A percentile compares a stretch with the other conserved stretches of the same genome.
Conservation (phyloP, 1,140 invertebrate species). For the Halyomorpha halys region DNA sequence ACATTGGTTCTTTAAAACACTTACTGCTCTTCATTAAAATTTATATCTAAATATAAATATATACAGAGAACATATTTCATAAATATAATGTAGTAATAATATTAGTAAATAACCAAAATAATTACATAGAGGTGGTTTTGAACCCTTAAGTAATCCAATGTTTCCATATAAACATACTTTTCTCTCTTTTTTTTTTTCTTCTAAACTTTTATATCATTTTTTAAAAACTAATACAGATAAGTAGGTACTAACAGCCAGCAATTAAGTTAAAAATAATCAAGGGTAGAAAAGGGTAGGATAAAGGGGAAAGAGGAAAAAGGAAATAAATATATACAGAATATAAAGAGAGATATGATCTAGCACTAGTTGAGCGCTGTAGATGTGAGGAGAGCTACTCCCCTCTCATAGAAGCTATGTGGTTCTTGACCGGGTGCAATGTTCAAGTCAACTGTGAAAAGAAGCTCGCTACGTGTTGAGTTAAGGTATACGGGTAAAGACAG, state of each 20-base stretch:
- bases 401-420: slow-evolving; percentile 88
- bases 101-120: slow-evolving; percentile 10
- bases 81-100: slow-evolving; percentile 8
- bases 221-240: background rate
- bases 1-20: slow-evolving; percentile 6
- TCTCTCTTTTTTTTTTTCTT: background rate
- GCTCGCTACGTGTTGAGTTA: slow-evolving; percentile 87
- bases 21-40: slow-evolving; percentile 1
- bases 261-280: background rate
- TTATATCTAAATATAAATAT: slow-evolving; percentile 12
- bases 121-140: slow-evolving; percentile 9
- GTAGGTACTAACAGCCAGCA: background rate
- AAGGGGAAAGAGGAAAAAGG: background rate
- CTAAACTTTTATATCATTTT: too few relatives aligned
- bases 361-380: slow-evolving; percentile 78
- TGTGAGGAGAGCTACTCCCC: slow-evolving; percentile 88
- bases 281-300: background rate
- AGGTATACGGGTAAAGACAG: slow-evolving; percentile 92
- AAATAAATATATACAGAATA: background rate
- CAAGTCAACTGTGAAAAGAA: slow-evolving; percentile 92
- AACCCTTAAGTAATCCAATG: background rate
- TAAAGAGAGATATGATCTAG: background rate
- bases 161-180: background rate
- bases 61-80: background rate
- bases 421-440: slow-evolving; percentile 77